Evolutionary conservation across 2,797 vertebrate genomes (phyloP), one percentile per base, ranked within the genome.

Genomic region (Chaunax sp.): DNA sequence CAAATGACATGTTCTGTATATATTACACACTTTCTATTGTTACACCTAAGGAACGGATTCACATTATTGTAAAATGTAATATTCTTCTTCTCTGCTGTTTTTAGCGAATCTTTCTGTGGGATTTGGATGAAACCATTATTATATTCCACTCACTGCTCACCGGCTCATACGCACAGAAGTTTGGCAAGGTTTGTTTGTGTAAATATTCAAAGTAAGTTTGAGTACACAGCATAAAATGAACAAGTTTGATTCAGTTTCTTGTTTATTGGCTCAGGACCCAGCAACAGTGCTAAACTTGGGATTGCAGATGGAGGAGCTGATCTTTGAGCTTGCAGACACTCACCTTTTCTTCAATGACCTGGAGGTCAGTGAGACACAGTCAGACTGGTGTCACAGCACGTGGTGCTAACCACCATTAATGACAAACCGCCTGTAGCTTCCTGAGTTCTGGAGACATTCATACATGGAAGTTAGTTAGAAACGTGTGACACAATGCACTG

Each of bases 271-370:
- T 25, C 69, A 99, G 98, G 98, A 99, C 74, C 95, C 96, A 2
- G 94, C 96, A 1, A 93, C 96, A 1, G 95, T 98, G 81, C 94
- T 99, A 80, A 98, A 97, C 86, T 90, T 98, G 74, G 98, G 98
- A 40, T 89, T 99, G 74, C 97, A 96, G 70, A 99, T 99, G 97
- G 97, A 99, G 90, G 98, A 99, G 90, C 94, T 99, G 92, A 99
- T 99, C 88, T 99, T 99, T 82, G 97, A 99, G 93, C 95, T 99
- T 50, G 98, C 98, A 30, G 98, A 99, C 91, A 98, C 96, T 18
- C 97, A 99, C 80, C 94, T 99, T 2, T 99, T 99, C 94, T 99
- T 99, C 93, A 99, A 99, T 60, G 97, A 99, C 85, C 93, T 99
- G 79, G 97, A 99, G 95, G 98, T 98, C 57, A 37, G 53, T 28